A percentile compares a stretch with the other conserved stretches of the same genome.
phyloP scores from a whole-genome alignment of 2,888 invertebrate species.

The Apeira syringaria region DNA sequence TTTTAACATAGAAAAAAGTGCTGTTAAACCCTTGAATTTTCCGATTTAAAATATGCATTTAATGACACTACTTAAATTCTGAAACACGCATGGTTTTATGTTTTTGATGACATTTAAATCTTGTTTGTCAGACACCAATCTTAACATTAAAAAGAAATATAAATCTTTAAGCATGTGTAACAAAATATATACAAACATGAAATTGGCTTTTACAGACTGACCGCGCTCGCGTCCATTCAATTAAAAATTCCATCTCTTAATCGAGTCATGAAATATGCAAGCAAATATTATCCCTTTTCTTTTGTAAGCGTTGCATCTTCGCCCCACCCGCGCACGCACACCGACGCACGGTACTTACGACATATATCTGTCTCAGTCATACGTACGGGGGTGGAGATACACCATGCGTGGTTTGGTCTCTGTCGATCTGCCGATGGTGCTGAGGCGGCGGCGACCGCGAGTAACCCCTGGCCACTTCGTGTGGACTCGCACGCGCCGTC shows the following conservation, averaged over 20 bases:
- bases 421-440: slow-evolving; percentile 73
- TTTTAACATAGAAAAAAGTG: no score
- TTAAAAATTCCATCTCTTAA: slow-evolving; percentile 84
- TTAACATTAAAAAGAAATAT: no score
- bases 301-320: slow-evolving; percentile 82
- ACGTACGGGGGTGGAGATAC: slow-evolving; percentile 45
- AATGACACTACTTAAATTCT: no score
- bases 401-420: slow-evolving; percentile 60
- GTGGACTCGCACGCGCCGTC: slow-evolving; percentile 79
- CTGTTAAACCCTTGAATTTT: no score
- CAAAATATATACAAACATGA: no score
- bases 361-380: slow-evolving; percentile 63
- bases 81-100: no score
- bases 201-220: slow-evolving; percentile 55
- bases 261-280: slow-evolving; percentile 84
- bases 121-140: no score
- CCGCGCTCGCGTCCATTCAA: slow-evolving; percentile 76
- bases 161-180: no score
- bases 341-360: slow-evolving; percentile 77
- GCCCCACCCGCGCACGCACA: slow-evolving; percentile 84
- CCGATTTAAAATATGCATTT: no score
- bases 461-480: slow-evolving; percentile 83
- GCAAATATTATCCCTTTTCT: slow-evolving; percentile 84
- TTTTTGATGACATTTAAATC: no score
- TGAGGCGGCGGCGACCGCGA: slow-evolving; percentile 80